Conservation (phyloP, 2,797 vertebrate genomes). For the Philypnodon macrostomus region DNA sequence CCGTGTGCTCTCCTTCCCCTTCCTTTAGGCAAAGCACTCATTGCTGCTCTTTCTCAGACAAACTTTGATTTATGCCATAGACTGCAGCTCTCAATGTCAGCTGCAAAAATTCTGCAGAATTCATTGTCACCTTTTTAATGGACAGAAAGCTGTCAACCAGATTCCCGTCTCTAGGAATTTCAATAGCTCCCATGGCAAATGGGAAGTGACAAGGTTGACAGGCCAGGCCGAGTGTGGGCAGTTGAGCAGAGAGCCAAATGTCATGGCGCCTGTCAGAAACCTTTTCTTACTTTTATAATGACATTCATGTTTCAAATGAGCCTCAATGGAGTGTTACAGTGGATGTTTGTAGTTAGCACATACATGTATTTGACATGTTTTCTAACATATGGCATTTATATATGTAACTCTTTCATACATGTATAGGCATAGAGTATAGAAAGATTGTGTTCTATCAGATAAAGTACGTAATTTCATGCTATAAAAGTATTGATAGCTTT, state of each 20-base stretch:
- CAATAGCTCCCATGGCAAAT: constrained; percentile 63
- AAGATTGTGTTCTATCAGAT: too few species aligned
- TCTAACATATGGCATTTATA: constrained; percentile 8
- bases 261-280: constrained; percentile 70
- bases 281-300: constrained; percentile 68
- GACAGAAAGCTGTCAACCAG: constrained; percentile 70
- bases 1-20: constrained; percentile 29
- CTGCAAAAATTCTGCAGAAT: constrained; percentile 55
- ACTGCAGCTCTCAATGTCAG: constrained; percentile 23
- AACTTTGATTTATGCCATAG: constrained; percentile 32
- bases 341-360: constrained; percentile 45
- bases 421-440: neutral
- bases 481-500: too few species aligned
- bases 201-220: constrained; percentile 75
- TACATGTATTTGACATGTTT: constrained; percentile 6
- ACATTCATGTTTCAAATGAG: constrained; percentile 65
- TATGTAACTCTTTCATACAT: neutral
- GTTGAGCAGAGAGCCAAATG: constrained; percentile 66
- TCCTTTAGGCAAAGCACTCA: constrained; percentile 21
- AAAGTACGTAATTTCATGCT: too few species aligned
- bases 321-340: constrained; percentile 25
- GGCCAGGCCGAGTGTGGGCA: constrained; percentile 57
- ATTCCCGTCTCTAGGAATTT: constrained; percentile 54
- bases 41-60: constrained; percentile 19
- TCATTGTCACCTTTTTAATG: constrained; percentile 69